phyloP scores from a whole-genome alignment of 2,113 vertebrate genomes.

The Melanerpes formicivorus region DNA sequence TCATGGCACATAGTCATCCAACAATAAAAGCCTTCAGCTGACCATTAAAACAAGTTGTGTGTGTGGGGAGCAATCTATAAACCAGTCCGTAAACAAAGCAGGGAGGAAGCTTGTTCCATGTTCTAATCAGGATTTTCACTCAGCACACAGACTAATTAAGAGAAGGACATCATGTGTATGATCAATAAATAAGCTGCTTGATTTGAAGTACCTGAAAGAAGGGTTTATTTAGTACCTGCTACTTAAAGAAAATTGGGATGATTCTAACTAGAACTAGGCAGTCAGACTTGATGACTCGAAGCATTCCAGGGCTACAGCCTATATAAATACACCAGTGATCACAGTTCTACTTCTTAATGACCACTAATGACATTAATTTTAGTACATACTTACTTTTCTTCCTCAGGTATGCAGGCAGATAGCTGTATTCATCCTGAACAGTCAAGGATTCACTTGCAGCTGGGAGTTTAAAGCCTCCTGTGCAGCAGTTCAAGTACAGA shows the following conservation, averaged over 20 bases:
- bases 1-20: neutral
- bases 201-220: neutral
- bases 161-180: neutral
- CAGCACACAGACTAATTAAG: neutral
- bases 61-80: rapidly evolving
- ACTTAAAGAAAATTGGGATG: neutral
- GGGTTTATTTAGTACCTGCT: neutral
- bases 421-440: neutral
- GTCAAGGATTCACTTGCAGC: neutral
- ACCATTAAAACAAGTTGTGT: neutral
- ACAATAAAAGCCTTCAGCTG: neutral
- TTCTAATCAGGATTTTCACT: neutral
- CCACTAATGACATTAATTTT: neutral
- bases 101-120: neutral
- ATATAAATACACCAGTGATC: neutral
- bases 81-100: neutral
- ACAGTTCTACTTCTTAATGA: neutral
- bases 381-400: neutral
- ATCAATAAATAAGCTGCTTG: neutral
- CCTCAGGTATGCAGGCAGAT: neutral
- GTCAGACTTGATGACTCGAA: too few species aligned
- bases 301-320: too few species aligned
- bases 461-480: neutral
- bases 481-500: rapidly evolving
- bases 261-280: neutral